Evolutionary conservation across 2,888 invertebrate species (phyloP), one percentile per base, ranked within the genome.

Genomic region (Chloromyia formosa): DNA sequence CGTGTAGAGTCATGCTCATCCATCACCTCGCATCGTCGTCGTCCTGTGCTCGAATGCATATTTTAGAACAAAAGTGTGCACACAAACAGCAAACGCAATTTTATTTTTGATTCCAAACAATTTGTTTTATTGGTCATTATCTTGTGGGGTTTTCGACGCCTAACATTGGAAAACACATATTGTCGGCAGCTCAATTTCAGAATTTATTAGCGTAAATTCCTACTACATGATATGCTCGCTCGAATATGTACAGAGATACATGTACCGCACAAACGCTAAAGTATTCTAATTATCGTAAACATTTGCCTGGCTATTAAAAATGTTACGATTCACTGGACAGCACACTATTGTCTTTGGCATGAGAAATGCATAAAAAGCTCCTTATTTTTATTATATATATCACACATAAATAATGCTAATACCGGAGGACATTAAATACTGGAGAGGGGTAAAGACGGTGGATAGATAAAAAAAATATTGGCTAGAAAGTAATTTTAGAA

Each of bases 321-420:
- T 23, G 18, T 53, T 45, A 69, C 27, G 53, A 69, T 23, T 27
- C 53, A 69, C 16, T 23, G 35, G 23, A 69, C n/a, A n/a, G n/a
- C n/a, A 27, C 68, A 53, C 68, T 54, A 69, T 69, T 69, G 54
- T 69, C 68, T 69, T 54, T 69, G 49, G 68, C 68, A 54, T 54
- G 68, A 22, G 53, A 68, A 68, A 68, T 68, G 45, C 66, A 68
- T 68, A 54, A 35, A 35, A 69, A 69, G 53, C 68, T 69, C n/a
- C 68, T 69, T 23, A 16, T 53, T n/a, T 69, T 69, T 54, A 60
- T 60, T 35, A 7, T 35, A 4, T 35, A 35, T 35, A 35, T 35
- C 3, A 35, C 27, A 35, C 27, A 35, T 35, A 35, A 35, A 35
- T 4, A 35, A 35, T 35, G 7, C 27, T 35, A 35, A 35, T 35